Base-by-base conservation (phyloP, 35 echinoderm and acorn worm genomes). In the Holothuria glaberrima region DNA sequence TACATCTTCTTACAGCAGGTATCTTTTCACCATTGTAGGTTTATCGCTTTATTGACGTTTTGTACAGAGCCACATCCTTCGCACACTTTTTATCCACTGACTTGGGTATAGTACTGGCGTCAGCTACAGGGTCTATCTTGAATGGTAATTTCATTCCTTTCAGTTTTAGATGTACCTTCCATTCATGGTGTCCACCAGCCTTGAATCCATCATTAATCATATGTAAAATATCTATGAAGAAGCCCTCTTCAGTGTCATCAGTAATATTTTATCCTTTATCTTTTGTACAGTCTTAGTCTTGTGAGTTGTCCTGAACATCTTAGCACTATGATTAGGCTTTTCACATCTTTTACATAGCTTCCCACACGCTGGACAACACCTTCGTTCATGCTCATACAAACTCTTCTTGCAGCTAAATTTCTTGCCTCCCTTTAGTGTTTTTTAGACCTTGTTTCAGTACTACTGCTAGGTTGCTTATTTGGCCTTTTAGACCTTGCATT, bases 1-100 rank as follows among this genome's bases (percentile, higher is more conserved):
- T 56, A 64, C 89, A 90, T 80, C 45, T 82, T 6, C 75, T 75
- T 19, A 48, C 27, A 19, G 80, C 89, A 14, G 60, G 89, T 59
- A 82, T 89, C 14, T 73, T 89, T 33, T 90, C 88, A 36, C 88
- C 73, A 28, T 2, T 88, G 64, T 88, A 88, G 5, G 71, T 90
- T 59, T 48, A 34, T 33, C 80, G 34, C 46, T 45, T 90, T 63
- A 38, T 58, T 59, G 18, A 19, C 19, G 57, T 68, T 62, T 89
- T 71, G 33, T n/a, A n/a, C 72, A 89, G 22, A 19, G 34, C 27
- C 48, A 17, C 21, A 34, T 61, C 21, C 0, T 50, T 5, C 24
- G 54, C 66, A 14, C 74, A 88, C 52, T 59, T 28, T 7, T 41
- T 41, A 41, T 41, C 2, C 36, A 7, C 36, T 41, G 36, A 41